Percentiles rank a stretch among this genome's conserved stretches.
Evolutionary conservation across 1,140 invertebrate species (phyloP).

Genomic region (Diorhabda carinulata): DNA sequence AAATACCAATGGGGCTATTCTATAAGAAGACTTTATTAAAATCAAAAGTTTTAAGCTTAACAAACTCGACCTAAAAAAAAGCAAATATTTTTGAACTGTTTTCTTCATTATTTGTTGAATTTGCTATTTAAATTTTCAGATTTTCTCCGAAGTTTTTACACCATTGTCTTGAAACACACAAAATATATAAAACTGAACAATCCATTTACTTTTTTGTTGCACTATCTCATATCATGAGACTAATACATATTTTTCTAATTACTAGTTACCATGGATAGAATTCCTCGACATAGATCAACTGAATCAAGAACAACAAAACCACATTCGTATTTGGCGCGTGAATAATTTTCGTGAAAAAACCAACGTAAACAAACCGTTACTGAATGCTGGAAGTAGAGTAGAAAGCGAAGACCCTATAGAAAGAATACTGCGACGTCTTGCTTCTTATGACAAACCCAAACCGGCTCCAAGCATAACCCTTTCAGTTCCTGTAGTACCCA

Average conservation of each 20-base stretch:
- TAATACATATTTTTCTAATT: background rate
- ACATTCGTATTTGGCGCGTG: conserved; percentile 42
- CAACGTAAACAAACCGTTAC: conserved; percentile 42
- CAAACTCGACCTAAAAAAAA: too few species aligned
- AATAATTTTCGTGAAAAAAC: conserved; percentile 44
- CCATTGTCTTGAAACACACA: too few species aligned
- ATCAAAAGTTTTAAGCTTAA: too few species aligned
- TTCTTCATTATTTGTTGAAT: too few species aligned
- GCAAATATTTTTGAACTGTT: too few species aligned
- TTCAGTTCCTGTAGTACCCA: conserved; percentile 41
- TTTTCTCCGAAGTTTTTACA: too few species aligned
- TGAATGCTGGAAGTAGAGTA: conserved; percentile 33
- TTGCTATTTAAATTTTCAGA: too few species aligned
- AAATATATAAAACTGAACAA: too few species aligned
- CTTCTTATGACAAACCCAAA: conserved; percentile 59
- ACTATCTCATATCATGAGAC: too few species aligned
- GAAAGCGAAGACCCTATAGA: conserved; percentile 50
- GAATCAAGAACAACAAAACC: conserved; percentile 51
- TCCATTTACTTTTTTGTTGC: too few species aligned
- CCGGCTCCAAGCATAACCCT: conserved; percentile 49
- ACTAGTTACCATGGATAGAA: conserved; percentile 62
- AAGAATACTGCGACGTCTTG: conserved; percentile 56
- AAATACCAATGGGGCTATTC: too few species aligned
- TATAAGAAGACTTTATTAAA: too few species aligned
- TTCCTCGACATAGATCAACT: conserved; percentile 60